Percentiles rank a stretch among this genome's conserved stretches.
These are phyloP conservation scores for Emmelina monodactyla DNA, from an alignment of 2,888 invertebrate genomes.

Conservation along the genomic window DNA sequence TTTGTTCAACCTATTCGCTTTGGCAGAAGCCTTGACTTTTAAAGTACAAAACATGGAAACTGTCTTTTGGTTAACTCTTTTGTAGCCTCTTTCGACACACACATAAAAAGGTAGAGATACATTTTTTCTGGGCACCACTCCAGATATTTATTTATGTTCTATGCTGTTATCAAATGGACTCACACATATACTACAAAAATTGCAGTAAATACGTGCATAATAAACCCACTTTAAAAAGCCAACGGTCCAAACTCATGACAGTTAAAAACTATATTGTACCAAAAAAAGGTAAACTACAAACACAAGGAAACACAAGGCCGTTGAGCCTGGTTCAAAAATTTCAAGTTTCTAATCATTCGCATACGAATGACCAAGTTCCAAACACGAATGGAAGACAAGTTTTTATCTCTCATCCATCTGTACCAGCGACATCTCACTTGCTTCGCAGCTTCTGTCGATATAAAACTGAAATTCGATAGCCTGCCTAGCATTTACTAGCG, in stretches of 20 bases:
- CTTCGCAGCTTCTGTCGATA: constrained; percentile 33
- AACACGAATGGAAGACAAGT: constrained; percentile 19
- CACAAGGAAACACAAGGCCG: neutral
- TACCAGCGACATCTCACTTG: constrained; percentile 48
- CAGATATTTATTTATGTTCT: too few relatives aligned
- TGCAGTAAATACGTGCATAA: neutral
- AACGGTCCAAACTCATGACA: too few relatives aligned
- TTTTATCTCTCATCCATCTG: constrained; percentile 32
- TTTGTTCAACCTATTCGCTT: too few relatives aligned
- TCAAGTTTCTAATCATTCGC: constrained; percentile 1
- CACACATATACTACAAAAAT: too few relatives aligned
- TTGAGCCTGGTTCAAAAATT: neutral
- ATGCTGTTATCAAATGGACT: too few relatives aligned
- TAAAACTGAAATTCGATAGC: constrained; percentile 50
- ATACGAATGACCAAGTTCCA: constrained; percentile 23
- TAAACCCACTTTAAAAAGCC: neutral
- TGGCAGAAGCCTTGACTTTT: too few relatives aligned
- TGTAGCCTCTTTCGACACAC: too few relatives aligned
- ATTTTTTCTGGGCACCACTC: too few relatives aligned
- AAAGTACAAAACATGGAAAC: too few relatives aligned
- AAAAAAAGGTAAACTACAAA: too few relatives aligned
- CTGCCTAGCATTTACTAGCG: constrained; percentile 35
- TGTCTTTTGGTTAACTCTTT: too few relatives aligned
- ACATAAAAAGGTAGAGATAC: too few relatives aligned
- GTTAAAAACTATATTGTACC: constrained; percentile 3